Evolutionary conservation across 2,113 vertebrate species (phyloP).

Genomic region (Myanophis thanlyinensis): DNA sequence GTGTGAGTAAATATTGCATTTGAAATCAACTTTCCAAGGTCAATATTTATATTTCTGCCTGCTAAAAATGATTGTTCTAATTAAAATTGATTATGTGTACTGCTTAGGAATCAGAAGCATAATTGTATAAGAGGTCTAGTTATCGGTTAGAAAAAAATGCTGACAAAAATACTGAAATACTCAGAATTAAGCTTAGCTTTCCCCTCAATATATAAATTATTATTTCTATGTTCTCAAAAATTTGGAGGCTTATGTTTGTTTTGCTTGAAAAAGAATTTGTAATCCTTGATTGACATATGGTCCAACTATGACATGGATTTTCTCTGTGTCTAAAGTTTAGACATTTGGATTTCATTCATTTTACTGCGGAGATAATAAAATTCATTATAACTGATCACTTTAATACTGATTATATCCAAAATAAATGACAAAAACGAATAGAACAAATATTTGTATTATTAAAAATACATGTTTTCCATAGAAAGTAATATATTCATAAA

Average conservation of each 20-base stretch:
- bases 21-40: slow-evolving; percentile 56
- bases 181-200: slow-evolving; percentile 26
- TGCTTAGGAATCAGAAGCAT: slow-evolving; percentile 58
- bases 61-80: slow-evolving; percentile 63
- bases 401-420: slow-evolving; percentile 16
- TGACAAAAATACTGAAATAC: slow-evolving; percentile 5
- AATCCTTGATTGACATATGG: slow-evolving; percentile 9
- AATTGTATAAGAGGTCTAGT: slow-evolving; percentile 56
- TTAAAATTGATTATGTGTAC: slow-evolving; percentile 66
- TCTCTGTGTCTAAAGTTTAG: background rate
- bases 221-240: background rate
- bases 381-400: slow-evolving; percentile 6
- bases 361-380: slow-evolving; percentile 23
- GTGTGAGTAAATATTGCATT: slow-evolving; percentile 49
- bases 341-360: slow-evolving; percentile 11
- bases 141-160: slow-evolving; percentile 34
- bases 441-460: background rate
- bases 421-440: background rate
- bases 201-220: slow-evolving; percentile 26
- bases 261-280: background rate
- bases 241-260: background rate
- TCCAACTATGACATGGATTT: slow-evolving; percentile 19
- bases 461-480: background rate
- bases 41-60: slow-evolving; percentile 44
- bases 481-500: background rate